Evolutionary conservation across 2,113 vertebrate genomes (phyloP).

Genomic region (Pyrgilauda ruficollis): DNA sequence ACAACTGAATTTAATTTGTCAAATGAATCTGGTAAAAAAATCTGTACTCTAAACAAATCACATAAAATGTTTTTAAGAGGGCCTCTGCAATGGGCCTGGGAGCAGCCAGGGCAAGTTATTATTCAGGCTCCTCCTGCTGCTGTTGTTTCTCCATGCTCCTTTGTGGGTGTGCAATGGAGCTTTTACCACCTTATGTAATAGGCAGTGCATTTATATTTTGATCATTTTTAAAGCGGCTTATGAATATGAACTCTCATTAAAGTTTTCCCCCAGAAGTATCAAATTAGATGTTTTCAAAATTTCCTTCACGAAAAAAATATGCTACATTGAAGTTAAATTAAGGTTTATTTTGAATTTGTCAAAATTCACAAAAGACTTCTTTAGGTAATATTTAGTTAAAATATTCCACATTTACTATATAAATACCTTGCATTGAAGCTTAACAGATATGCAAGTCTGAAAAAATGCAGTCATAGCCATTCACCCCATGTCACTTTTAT

Average conservation of each 20-base stretch:
- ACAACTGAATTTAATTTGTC: not conserved
- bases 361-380: not conserved
- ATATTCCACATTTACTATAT: not conserved
- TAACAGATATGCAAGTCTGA: not conserved
- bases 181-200: not conserved
- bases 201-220: not conserved
- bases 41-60: not conserved
- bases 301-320: not conserved
- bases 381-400: not conserved
- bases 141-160: not conserved
- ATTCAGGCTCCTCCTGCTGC: not conserved
- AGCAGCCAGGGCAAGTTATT: not conserved
- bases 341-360: not conserved
- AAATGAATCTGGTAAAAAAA: not conserved
- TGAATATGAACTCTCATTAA: not conserved
- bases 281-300: not conserved
- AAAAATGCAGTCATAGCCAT: fast-evolving
- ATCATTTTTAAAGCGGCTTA: not conserved
- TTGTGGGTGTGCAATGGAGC: not conserved
- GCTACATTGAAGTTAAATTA: not conserved
- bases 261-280: not conserved
- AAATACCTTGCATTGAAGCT: not conserved
- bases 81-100: too few species aligned
- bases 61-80: not conserved
- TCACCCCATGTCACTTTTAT: fast-evolving